Conservation (phyloP, 35 echinoderm and acorn worm genomes). For the Ptychodera flava region DNA sequence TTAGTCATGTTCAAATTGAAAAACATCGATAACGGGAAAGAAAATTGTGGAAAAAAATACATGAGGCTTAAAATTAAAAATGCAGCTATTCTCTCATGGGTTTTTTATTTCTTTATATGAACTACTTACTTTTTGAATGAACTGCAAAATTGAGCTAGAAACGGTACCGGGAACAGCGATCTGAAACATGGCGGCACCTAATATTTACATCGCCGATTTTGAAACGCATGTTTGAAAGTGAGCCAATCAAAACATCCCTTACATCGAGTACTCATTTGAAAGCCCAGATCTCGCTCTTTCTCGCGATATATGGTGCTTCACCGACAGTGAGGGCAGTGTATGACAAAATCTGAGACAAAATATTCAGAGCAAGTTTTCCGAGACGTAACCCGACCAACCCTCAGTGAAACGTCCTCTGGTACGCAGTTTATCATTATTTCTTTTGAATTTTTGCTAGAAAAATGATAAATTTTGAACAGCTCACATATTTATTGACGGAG, state of each 20-base stretch:
- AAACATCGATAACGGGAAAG: not conserved
- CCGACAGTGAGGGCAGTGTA: not conserved
- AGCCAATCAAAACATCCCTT: not conserved
- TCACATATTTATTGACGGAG: not conserved
- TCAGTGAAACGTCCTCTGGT: not conserved
- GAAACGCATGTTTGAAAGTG: not conserved
- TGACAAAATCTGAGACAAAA: not conserved
- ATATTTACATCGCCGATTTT: not conserved
- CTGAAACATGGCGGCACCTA: not conserved
- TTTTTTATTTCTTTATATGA: not conserved
- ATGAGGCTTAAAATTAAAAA: not conserved
- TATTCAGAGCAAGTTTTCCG: not conserved
- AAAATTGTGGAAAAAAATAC: not conserved
- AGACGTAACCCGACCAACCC: not conserved
- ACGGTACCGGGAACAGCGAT: not conserved
- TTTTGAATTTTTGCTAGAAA: not conserved
- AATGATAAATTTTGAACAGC: conserved; percentile 2
- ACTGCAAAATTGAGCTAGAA: not conserved
- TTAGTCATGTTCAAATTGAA: not conserved
- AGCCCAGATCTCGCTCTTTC: not conserved
- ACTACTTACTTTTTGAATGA: not conserved
- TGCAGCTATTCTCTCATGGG: not conserved
- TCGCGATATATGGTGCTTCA: not conserved
- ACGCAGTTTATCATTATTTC: not conserved
- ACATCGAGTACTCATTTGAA: not conserved